Evolutionary conservation across 2,113 vertebrate genomes (phyloP), one percentile per base, ranked within the genome.

Genomic region (Parotia lawesii): DNA sequence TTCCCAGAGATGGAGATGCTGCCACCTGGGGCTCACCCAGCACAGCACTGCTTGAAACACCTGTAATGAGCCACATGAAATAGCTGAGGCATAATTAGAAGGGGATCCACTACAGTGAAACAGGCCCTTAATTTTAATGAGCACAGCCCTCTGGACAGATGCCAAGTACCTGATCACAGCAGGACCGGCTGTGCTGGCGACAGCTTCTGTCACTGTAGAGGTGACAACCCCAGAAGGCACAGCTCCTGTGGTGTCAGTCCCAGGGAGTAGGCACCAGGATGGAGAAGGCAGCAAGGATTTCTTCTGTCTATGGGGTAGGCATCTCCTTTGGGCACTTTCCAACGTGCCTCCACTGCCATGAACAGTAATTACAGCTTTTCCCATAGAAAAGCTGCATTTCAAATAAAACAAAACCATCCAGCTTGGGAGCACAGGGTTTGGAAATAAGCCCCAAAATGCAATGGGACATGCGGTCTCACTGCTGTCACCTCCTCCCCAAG

Each of bases 41-140:
- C 35, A 33, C 67, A 48, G 54, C 20, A 0, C 85, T 88, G 85
- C 54, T 85, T 85, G 75, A 93, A 50, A 69, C 1, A 5, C 45
- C 75, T 80, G n/a, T 90, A 95, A 95, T 80, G 83, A 95, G 33
- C 64, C 23, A 73, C 89, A 66, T 47, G 42, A 90, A 94, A 65
- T 33, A 76, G 72, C 56, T 54, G 42, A 50, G 33, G 12, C 47
- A 35, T 88, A 90, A 95, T 95, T 92, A 96, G 85, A 96, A 79
- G 28, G 50, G 42, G 71, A 90, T 61, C 71, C 50, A 65, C 88
- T 44, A 35, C 3, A 56, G 54, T 40, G 79, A 93, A 93, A 72
- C 15, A 83, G 64, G 72, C 72, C 89, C 89, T 92, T 92, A 88
- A 76, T 85, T 92, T 90, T 93, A 94, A 95, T 2, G 9, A 96